phyloP scores from a whole-genome alignment of 2,888 invertebrate genomes.

The Rhingia rostrata region DNA sequence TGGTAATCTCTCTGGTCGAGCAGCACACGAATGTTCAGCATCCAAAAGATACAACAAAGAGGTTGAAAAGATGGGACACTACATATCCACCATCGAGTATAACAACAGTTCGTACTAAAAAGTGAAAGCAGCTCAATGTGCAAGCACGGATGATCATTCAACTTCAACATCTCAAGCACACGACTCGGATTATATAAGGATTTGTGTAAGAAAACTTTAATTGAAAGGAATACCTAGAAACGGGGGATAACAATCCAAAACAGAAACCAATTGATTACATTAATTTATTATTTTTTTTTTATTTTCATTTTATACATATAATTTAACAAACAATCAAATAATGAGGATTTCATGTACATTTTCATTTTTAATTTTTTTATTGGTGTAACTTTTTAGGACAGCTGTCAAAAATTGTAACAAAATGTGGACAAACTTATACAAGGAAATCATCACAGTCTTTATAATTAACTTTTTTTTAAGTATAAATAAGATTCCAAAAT shows the following conservation, averaged over 20 bases:
- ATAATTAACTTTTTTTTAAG: slow-evolving; percentile 38
- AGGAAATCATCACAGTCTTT: slow-evolving; percentile 73
- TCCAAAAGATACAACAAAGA: slow-evolving; percentile 26
- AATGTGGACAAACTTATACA: slow-evolving; percentile 48
- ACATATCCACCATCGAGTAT: not conserved
- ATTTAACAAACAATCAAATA: slow-evolving; percentile 62
- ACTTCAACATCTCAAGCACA: slow-evolving; percentile 41
- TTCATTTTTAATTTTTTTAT: not conserved
- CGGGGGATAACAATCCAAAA: slow-evolving; percentile 2
- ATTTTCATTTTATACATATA: slow-evolving; percentile 29
- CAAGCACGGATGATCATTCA: slow-evolving; percentile 59
- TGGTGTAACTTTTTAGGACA: slow-evolving; percentile 25
- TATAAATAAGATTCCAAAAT: slow-evolving; percentile 52
- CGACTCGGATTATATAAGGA: slow-evolving; percentile 41
- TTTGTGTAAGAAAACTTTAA: slow-evolving; percentile 40
- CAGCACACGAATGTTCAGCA: slow-evolving; percentile 22
- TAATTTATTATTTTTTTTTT: slow-evolving; percentile 34
- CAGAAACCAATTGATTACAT: slow-evolving; percentile 24
- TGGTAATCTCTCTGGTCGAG: slow-evolving; percentile 30
- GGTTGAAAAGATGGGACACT: slow-evolving; percentile 13
- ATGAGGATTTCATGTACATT: slow-evolving; percentile 58
- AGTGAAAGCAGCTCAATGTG: slow-evolving; percentile 60
- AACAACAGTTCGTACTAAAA: slow-evolving; percentile 28
- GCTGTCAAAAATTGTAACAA: slow-evolving; percentile 31
- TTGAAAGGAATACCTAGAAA: slow-evolving; percentile 1